Evolutionary conservation across 2,888 invertebrate species (phyloP), one percentile per base, ranked within the genome.

Genomic region (Anthophora plumipes): DNA sequence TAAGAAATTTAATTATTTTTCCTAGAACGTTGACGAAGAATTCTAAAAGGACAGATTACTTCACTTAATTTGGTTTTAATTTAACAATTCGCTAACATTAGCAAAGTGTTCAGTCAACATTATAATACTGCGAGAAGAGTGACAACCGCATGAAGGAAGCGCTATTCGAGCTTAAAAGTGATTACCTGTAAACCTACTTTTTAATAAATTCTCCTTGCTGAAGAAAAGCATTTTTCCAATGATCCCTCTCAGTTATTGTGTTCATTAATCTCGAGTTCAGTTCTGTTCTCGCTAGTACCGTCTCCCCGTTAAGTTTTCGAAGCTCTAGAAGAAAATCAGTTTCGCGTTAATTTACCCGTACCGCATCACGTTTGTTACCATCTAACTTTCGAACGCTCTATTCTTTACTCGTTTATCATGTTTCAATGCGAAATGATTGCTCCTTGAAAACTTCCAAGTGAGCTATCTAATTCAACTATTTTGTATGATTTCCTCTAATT

Each of bases 171-270:
- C 25, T 39, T 31, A 22, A 41, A n/a, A 22, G 11, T 17, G 25
- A 48, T 50, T 20, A 22, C 8, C 7, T 25, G 37, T 20, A 17
- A n/a, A 64, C 68, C 17, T 77, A 76, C 60, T 71, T 67, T 37
- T 69, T 25, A 14, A 55, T 74, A 25, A 78, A 41, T 39, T 77
- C 77, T 64, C 67, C 82, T 72, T 85, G 69, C 37, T 70, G 81
- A 17, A 83, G 43, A 11, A 86, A 85, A 71, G 80, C 81, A 50
- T 83, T 81, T 60, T 75, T 85, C 82, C 85, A 89, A 43, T 83
- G 73, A 80, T 85, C 67, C 22, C 67, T 81, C 48, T 88, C 85
- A 39, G 75, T 64, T 4, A 64, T 79, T 11, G 67, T 41, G 39
- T 80, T 71, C 59, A 43, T 80, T 57, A 83, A 37, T 57, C 20